Base-by-base conservation (phyloP, 1,140 invertebrate species). In the Drosophila insularis region DNA sequence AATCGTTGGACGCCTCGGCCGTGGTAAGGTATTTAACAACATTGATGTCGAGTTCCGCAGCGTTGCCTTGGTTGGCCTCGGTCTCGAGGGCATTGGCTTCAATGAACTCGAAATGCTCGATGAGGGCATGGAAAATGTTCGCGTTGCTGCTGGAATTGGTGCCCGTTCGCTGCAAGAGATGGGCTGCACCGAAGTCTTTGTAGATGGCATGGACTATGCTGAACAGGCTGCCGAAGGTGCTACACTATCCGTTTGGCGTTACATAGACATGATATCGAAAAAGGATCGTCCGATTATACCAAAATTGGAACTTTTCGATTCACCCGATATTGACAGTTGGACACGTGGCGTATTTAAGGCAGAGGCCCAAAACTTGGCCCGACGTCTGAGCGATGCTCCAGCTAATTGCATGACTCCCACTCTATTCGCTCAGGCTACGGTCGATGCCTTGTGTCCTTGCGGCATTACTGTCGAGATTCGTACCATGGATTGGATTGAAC, bases 361-460 rank as follows among this genome's bases (percentile, higher is more conserved):
- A 0, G 93, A 96, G 54, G 95, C 96, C 0, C 97, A 99, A 92
- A 98, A 98, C 91, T 93, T 97, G 84, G 96, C 97, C 1, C 92
- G 97, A 14, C 60, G 80, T 10, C 91, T 98, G 2, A 94, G 95
- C 80, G 97, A 98, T 89, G 95, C 95, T 13, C 96, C 98, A 0
- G 94, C 97, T 0, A 98, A 98, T 92, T 90, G 95, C 54, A 94
- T 98, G 93, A 98, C 97, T 4, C 98, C 97, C 4, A 95, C 95
- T 0, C 94, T 95, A 55, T 98, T 98, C 92, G 94, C 95, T 4
- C 92, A 97, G 77, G 89, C 74, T 11, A 86, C 93, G 0, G 92
- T 93, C 13, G 93, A 93, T 63, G 92, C 92, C 0, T 53, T 93
- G 62, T 93, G 92, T 46, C 93, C 93, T 0, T 93, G 92, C 54